phyloP scores from a whole-genome alignment of 2,888 invertebrate species.

The Diadegma fenestrale region DNA sequence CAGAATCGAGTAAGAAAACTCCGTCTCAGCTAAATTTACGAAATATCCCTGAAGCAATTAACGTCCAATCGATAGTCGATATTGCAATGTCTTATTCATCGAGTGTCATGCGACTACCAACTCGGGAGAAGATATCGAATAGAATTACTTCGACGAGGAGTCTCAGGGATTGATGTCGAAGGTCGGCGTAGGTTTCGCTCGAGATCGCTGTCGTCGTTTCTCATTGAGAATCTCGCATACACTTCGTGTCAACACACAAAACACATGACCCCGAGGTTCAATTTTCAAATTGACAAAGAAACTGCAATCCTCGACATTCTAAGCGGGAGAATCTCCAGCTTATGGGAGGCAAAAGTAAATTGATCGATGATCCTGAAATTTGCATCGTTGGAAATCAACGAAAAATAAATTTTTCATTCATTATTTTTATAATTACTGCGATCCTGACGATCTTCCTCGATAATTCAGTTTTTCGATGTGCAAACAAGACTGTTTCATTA shows the following conservation, averaged over 20 bases:
- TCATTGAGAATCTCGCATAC: constrained; percentile 3
- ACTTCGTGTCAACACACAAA: neutral
- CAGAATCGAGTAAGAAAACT: neutral
- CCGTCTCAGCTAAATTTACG: neutral
- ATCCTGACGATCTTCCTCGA: too few species aligned
- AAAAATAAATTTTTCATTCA: too few species aligned
- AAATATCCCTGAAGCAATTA: neutral
- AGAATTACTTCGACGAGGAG: neutral
- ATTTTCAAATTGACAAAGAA: neutral
- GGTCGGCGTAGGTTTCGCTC: constrained; percentile 8
- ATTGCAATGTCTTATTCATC: constrained; percentile 5
- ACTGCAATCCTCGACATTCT: neutral
- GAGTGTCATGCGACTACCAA: neutral
- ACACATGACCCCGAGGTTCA: neutral
- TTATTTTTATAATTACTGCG: too few species aligned
- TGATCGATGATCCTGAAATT: too few species aligned
- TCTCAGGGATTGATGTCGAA: neutral
- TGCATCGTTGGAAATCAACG: too few species aligned
- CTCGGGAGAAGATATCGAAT: neutral
- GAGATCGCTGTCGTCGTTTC: neutral
- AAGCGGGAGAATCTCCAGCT: neutral
- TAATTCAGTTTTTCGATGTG: too few species aligned
- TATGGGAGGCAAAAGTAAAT: too few species aligned
- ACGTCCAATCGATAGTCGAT: neutral
- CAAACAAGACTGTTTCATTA: too few species aligned